Evolutionary conservation across 2,888 invertebrate genomes (phyloP).

Genomic region (Chrysotoxum bicinctum): DNA sequence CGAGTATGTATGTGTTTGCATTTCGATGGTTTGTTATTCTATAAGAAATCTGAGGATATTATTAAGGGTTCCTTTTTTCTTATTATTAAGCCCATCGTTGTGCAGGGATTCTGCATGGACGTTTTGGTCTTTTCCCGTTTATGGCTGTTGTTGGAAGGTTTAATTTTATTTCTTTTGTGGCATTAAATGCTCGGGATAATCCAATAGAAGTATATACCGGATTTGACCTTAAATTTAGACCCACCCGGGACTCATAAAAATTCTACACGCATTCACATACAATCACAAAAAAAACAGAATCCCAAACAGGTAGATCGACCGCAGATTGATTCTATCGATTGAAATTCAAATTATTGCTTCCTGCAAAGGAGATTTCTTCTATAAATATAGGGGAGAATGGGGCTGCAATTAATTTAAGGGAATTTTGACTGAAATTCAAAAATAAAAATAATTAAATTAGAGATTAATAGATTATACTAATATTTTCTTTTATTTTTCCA

Average conservation of each 20-base stretch:
- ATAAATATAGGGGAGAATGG: conserved; percentile 3
- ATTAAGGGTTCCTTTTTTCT: neutral
- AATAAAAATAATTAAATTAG: too few species aligned
- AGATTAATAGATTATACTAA: too few species aligned
- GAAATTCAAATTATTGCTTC: conserved; percentile 69
- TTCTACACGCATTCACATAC: conserved; percentile 4
- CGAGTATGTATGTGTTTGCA: conserved; percentile 23
- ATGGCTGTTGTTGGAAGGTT: conserved; percentile 1
- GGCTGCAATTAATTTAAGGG: neutral
- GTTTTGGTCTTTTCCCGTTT: neutral
- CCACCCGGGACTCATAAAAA: conserved; percentile 42
- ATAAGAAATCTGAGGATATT: conserved; percentile 5
- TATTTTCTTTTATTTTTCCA: too few species aligned
- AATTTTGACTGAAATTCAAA: too few species aligned
- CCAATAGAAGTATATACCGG: conserved; percentile 4
- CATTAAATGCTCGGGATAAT: conserved; percentile 11
- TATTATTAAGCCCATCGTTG: neutral
- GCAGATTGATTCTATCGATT: conserved; percentile 72
- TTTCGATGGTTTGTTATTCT: conserved; percentile 44
- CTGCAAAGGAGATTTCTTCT: neutral
- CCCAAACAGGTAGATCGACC: conserved; percentile 40
- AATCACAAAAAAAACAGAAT: neutral
- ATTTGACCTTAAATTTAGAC: conserved; percentile 22
- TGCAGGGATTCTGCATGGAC: neutral
- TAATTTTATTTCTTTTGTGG: conserved; percentile 16